Evolutionary conservation across 2,113 vertebrate species (phyloP).

Genomic region (Acrocephalus kingi): DNA sequence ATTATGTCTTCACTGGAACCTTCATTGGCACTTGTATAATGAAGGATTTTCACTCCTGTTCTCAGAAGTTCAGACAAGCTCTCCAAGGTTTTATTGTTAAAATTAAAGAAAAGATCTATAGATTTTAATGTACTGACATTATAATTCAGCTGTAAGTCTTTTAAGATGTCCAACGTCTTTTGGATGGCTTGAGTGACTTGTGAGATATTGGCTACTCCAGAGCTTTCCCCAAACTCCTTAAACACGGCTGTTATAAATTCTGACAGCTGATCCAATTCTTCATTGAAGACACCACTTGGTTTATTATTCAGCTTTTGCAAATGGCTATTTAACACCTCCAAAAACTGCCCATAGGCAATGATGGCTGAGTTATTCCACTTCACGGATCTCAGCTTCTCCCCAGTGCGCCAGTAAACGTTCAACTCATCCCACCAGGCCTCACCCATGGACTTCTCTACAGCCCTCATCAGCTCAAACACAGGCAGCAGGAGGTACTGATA

Average conservation of each 20-base stretch:
- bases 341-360: not conserved
- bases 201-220: conserved; percentile 17
- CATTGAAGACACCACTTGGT: not conserved
- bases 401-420: not conserved
- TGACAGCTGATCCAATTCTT: conserved; percentile 5
- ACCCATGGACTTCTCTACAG: conserved; percentile 13
- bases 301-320: not conserved
- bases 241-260: not conserved
- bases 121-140: conserved; percentile 47
- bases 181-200: conserved; percentile 14
- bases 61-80: conserved; percentile 37
- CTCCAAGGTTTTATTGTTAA: conserved; percentile 9
- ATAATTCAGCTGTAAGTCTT: conserved; percentile 38
- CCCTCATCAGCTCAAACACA: conserved; percentile 39
- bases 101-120: conserved; percentile 24
- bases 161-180: conserved; percentile 37
- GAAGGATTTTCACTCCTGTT: conserved; percentile 33
- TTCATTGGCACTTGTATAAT: not conserved
- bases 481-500: conserved; percentile 30
- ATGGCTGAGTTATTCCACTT: conserved; percentile 17
- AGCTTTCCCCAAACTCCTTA: conserved; percentile 35
- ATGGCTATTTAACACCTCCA: conserved; percentile 28
- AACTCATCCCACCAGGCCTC: conserved; percentile 36
- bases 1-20: conserved; percentile 21
- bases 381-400: conserved; percentile 23